These are phyloP conservation scores for Amitus sp. DNA, from an alignment of 2,888 invertebrate species.

Conservation along the genomic window DNA sequence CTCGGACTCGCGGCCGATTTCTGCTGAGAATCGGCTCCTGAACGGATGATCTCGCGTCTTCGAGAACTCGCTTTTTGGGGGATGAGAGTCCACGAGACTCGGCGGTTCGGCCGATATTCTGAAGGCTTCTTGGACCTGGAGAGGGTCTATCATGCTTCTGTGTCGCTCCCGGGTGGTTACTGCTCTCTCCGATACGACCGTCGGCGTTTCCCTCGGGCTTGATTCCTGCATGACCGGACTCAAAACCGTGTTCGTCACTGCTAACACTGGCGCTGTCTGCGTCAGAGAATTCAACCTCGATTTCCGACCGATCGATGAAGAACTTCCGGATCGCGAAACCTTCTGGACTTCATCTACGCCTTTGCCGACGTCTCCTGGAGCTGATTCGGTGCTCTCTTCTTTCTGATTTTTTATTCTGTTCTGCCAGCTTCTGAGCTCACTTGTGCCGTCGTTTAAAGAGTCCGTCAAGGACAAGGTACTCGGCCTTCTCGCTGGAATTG, in stretches of 20 bases:
- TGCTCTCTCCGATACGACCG: slow-evolving; percentile 57
- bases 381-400: slow-evolving; percentile 54
- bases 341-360: slow-evolving; percentile 65
- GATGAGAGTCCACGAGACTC: slow-evolving; percentile 47
- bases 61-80: slow-evolving; percentile 12
- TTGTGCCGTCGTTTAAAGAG: slow-evolving; percentile 60
- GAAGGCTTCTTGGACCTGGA: slow-evolving; percentile 58
- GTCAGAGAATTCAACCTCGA: slow-evolving; percentile 46
- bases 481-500: slow-evolving; percentile 43
- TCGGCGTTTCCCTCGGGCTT: slow-evolving; percentile 54
- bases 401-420: slow-evolving; percentile 70
- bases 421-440: slow-evolving; percentile 74
- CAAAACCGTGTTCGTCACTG: slow-evolving; percentile 61
- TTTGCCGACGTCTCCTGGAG: slow-evolving; percentile 61
- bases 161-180: slow-evolving; percentile 62
- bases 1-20: slow-evolving; percentile 74
- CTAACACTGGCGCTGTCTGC: slow-evolving; percentile 59
- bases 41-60: slow-evolving; percentile 33
- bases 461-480: slow-evolving; percentile 48
- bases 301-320: slow-evolving; percentile 19
- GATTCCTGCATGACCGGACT: slow-evolving; percentile 65
- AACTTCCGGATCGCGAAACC: slow-evolving; percentile 62
- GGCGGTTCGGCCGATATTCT: slow-evolving; percentile 54
- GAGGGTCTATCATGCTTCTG: slow-evolving; percentile 66
- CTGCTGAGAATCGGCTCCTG: slow-evolving; percentile 59